A percentile compares a stretch with the other conserved stretches of the same genome.
These are phyloP conservation scores for Budorcas taxicolor DNA, from an alignment of 2,113 vertebrate genomes.

Conservation along the genomic window DNA sequence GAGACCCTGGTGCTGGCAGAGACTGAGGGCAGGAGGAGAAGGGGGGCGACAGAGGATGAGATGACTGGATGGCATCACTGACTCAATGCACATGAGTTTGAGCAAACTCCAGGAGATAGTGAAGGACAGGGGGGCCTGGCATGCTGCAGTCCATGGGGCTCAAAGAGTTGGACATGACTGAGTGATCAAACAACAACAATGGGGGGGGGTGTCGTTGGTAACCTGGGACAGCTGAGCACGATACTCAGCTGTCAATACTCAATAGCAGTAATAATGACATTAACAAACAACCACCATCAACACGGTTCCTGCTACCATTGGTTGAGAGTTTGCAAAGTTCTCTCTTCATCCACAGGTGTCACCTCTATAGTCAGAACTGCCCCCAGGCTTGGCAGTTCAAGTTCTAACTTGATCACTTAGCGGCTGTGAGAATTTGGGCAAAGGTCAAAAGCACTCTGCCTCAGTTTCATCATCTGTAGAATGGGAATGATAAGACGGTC, in stretches of 20 bases:
- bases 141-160: neutral
- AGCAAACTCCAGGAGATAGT: neutral
- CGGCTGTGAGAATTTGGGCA: neutral
- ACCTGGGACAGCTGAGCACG: accelerated
- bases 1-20: neutral
- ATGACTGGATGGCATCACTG: neutral
- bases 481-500: neutral
- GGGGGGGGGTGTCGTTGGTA: neutral
- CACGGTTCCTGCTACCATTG: neutral
- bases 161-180: neutral
- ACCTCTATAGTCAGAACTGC: neutral
- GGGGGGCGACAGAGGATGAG: neutral
- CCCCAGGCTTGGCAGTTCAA: neutral
- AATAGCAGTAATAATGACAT: neutral
- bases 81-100: neutral
- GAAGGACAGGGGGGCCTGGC: neutral
- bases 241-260: no score
- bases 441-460: neutral
- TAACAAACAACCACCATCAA: neutral
- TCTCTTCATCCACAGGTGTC: accelerated
- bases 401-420: neutral
- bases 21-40: neutral
- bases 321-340: neutral
- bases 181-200: neutral
- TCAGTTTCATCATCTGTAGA: neutral